Conservation (phyloP, 2,797 vertebrate species). For the Linurgus olivaceus region DNA sequence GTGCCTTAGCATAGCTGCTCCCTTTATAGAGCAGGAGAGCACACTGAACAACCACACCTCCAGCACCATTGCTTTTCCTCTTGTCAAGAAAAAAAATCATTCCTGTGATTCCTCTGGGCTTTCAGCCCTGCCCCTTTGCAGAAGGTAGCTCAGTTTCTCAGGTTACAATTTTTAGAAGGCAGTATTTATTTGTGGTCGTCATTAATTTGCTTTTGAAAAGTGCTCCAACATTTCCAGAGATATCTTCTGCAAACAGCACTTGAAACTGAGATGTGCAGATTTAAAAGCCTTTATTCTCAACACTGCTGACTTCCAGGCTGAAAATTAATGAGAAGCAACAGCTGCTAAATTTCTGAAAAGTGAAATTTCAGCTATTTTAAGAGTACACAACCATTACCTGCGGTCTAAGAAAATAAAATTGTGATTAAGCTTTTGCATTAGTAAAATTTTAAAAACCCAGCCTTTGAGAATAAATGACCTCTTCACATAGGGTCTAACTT, state of each 20-base stretch:
- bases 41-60: not conserved
- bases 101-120: not conserved
- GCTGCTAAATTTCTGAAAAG: not conserved
- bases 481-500: not conserved
- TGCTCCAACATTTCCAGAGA: not conserved
- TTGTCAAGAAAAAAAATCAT: not conserved
- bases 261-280: not conserved
- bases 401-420: not conserved
- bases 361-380: not conserved
- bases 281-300: not conserved
- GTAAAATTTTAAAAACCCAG: fast-evolving
- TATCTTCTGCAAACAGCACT: not conserved
- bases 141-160: not conserved
- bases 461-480: not conserved
- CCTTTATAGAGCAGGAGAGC: not conserved
- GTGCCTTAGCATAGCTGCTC: not conserved
- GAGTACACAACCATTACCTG: not conserved
- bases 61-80: not conserved
- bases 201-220: not conserved
- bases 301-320: not conserved
- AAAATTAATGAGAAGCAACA: not conserved
- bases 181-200: not conserved
- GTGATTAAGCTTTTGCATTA: not conserved
- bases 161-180: not conserved
- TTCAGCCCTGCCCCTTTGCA: not conserved